Evolutionary conservation across 1,140 invertebrate genomes (phyloP).

Genomic region (Centruroides sculpturatus): DNA sequence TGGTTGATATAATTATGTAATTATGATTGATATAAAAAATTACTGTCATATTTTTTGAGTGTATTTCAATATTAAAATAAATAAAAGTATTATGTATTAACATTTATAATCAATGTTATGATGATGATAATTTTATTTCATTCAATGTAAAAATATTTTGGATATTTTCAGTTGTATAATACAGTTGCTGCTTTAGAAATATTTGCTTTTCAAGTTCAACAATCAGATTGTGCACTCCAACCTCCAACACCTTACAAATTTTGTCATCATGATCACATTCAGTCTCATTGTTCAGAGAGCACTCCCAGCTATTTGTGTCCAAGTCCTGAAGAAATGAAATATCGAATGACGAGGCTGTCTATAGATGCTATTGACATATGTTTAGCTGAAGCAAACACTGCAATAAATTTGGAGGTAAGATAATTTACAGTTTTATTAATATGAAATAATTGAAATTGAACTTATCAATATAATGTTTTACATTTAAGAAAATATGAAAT

Average conservation of each 20-base stretch:
- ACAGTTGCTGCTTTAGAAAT: conserved; percentile 76
- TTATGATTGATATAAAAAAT: no score
- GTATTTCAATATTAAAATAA: no score
- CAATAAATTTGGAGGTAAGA: conserved; percentile 63
- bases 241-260: conserved; percentile 55
- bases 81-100: no score
- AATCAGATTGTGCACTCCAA: conserved; percentile 74
- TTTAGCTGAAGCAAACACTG: conserved; percentile 73
- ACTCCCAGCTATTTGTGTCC: conserved; percentile 52
- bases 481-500: no score
- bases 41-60: no score
- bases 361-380: conserved; percentile 84
- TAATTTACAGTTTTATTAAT: no score
- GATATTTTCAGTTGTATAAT: conserved; percentile 48
- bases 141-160: neutral
- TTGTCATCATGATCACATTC: conserved; percentile 73
- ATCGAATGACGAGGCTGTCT: conserved; percentile 77
- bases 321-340: conserved; percentile 81
- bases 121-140: neutral
- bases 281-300: conserved; percentile 55
- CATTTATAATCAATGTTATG: no score
- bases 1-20: no score
- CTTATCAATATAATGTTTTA: no score
- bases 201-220: conserved; percentile 65
- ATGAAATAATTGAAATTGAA: no score